phyloP scores from a whole-genome alignment of 1,140 invertebrate species.

The Thrips palmi region DNA sequence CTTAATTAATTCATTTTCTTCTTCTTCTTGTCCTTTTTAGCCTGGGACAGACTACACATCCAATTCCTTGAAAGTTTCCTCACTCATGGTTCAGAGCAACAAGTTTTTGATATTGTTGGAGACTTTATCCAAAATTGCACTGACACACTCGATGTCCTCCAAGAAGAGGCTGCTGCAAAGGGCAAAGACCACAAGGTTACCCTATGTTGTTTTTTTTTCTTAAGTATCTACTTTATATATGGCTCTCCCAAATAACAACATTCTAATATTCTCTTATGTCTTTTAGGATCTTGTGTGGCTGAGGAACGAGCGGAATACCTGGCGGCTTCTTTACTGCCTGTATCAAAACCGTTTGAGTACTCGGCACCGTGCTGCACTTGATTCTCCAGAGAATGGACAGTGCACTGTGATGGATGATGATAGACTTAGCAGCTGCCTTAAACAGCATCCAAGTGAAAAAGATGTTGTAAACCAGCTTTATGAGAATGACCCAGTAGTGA shows the following conservation, averaged over 20 bases:
- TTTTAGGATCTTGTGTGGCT: constrained; percentile 35
- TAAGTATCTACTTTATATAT: constrained; percentile 15
- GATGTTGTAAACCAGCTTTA: constrained; percentile 38
- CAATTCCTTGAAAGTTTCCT: constrained; percentile 39
- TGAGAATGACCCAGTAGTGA: constrained; percentile 41
- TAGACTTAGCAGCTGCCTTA: constrained; percentile 24
- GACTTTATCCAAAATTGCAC: constrained; percentile 34
- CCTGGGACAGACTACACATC: constrained; percentile 30
- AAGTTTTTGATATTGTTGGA: constrained; percentile 34
- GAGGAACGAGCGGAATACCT: constrained; percentile 67
- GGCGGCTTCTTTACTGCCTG: constrained; percentile 61
- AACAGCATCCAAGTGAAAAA: constrained; percentile 36
- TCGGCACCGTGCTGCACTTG: too few species aligned
- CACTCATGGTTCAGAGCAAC: constrained; percentile 25
- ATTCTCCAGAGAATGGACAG: constrained; percentile 24
- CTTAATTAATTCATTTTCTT: too few species aligned
- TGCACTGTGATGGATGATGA: constrained; percentile 27
- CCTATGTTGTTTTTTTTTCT: too few species aligned
- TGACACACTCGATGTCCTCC: constrained; percentile 28
- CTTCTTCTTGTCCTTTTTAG: constrained; percentile 13
- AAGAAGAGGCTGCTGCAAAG: too few species aligned
- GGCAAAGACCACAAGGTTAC: too few species aligned
- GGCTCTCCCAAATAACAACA: constrained; percentile 2
- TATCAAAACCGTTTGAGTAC: constrained; percentile 50
- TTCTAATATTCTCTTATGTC: too few species aligned